Evolutionary conservation across 2,113 vertebrate species (phyloP).

Genomic region (Catharus fuscescens): DNA sequence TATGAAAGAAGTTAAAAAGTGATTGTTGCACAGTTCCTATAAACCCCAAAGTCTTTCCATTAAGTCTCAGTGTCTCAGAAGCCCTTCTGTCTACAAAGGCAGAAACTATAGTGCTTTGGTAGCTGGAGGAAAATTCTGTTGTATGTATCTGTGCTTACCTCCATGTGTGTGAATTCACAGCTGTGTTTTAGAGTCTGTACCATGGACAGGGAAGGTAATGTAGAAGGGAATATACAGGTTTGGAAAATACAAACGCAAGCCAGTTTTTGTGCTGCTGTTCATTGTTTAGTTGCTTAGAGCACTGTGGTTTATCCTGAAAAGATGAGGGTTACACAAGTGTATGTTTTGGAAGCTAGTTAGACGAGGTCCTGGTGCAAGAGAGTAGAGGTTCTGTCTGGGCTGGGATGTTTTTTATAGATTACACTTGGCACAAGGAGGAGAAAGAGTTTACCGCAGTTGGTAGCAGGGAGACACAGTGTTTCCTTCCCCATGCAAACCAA

Average conservation of each 20-base stretch:
- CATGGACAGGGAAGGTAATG: not conserved
- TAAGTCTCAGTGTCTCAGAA: not conserved
- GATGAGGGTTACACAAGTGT: not conserved
- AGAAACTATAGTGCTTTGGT: not conserved
- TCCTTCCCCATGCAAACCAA: not conserved
- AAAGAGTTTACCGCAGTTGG: not conserved
- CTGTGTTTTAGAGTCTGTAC: not conserved
- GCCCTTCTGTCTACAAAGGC: not conserved
- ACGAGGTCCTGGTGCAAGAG: not conserved
- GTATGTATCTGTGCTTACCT: not conserved
- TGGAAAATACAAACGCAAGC: not conserved
- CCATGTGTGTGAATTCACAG: fast-evolving
- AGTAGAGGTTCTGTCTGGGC: not conserved
- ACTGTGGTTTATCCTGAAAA: not conserved
- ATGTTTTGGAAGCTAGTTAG: not conserved
- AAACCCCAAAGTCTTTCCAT: not conserved
- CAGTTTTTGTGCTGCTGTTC: not conserved
- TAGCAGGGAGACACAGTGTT: not conserved
- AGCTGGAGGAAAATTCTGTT: not conserved
- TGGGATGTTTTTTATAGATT: not conserved
- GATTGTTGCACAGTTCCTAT: fast-evolving
- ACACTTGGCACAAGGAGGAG: not conserved
- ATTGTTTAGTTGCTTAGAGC: not conserved
- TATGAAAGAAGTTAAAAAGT: not conserved
- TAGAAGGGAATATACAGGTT: not conserved